Evolutionary conservation across 2,797 vertebrate genomes (phyloP).

Genomic region (Merluccius polli): DNA sequence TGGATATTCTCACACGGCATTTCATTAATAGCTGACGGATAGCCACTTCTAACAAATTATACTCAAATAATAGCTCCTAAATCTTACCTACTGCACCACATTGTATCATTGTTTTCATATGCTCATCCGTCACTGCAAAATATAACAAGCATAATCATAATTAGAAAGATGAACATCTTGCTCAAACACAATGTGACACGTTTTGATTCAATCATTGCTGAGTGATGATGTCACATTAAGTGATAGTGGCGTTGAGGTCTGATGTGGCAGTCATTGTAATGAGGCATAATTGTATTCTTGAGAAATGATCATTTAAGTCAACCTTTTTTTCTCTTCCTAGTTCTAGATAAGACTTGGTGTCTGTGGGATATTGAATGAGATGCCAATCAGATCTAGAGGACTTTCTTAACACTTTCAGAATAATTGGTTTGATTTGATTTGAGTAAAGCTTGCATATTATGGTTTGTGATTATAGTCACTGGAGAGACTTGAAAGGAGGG

Average conservation of each 20-base stretch:
- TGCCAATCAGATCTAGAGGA: not conserved
- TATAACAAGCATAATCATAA: not conserved
- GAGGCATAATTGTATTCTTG: not conserved
- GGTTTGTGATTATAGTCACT: conserved; percentile 2
- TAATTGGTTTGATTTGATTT: conserved; percentile 1
- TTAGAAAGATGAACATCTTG: not conserved
- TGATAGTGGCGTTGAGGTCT: not conserved
- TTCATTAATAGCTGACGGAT: not conserved
- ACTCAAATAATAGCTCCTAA: not conserved
- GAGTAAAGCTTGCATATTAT: not conserved
- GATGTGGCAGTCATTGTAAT: not conserved
- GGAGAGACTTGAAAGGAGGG: not conserved
- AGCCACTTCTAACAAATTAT: not conserved
- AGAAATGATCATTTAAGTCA: not conserved
- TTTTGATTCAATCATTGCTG: not conserved
- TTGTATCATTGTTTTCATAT: not conserved
- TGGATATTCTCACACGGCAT: not conserved
- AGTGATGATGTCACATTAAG: not conserved
- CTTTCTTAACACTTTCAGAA: not conserved
- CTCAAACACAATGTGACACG: not conserved
- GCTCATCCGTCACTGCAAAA: not conserved
- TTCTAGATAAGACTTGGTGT: not conserved
- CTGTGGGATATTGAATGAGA: not conserved
- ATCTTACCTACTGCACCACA: not conserved
- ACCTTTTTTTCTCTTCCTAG: not conserved